These are phyloP conservation scores for Notothenia coriiceps DNA, from an alignment of 2,113 vertebrate genomes.

Conservation along the genomic window DNA sequence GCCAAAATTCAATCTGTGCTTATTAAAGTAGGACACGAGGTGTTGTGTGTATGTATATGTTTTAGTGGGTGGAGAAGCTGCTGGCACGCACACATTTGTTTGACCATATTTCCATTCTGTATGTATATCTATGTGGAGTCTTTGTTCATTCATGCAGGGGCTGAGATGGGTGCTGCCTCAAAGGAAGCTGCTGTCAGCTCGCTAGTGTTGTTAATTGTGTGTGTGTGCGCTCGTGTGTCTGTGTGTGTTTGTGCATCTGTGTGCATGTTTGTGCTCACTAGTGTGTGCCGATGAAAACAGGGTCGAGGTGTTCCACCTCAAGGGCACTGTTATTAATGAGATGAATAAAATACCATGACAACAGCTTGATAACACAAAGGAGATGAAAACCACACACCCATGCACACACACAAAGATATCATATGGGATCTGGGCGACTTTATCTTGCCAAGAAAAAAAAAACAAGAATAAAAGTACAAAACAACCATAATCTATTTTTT, in stretches of 20 bases:
- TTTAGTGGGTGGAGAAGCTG: slow-evolving; percentile 41
- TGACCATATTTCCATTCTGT: slow-evolving; percentile 30
- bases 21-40: slow-evolving; percentile 43
- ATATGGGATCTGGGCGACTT: slow-evolving; percentile 51
- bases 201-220: slow-evolving; percentile 61
- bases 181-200: slow-evolving; percentile 65
- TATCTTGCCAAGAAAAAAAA: slow-evolving; percentile 49
- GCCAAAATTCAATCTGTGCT: slow-evolving; percentile 21
- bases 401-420: slow-evolving; percentile 1
- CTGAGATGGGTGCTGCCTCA: slow-evolving; percentile 61
- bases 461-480: slow-evolving; percentile 49
- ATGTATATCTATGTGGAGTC: slow-evolving; percentile 18
- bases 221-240: slow-evolving; percentile 13
- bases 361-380: slow-evolving; percentile 75
- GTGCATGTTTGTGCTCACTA: slow-evolving; percentile 55
- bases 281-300: slow-evolving; percentile 64
- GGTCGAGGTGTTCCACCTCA: slow-evolving; percentile 78
- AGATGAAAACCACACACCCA: slow-evolving; percentile 58
- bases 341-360: slow-evolving; percentile 82
- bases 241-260: slow-evolving; percentile 21
- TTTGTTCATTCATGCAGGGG: slow-evolving; percentile 50
- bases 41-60: slow-evolving; percentile 27
- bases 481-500: slow-evolving; percentile 67
- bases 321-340: slow-evolving; percentile 82
- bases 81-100: slow-evolving; percentile 22